phyloP scores from a whole-genome alignment of 2,888 invertebrate genomes.

The Sarcophaga subvicina region DNA sequence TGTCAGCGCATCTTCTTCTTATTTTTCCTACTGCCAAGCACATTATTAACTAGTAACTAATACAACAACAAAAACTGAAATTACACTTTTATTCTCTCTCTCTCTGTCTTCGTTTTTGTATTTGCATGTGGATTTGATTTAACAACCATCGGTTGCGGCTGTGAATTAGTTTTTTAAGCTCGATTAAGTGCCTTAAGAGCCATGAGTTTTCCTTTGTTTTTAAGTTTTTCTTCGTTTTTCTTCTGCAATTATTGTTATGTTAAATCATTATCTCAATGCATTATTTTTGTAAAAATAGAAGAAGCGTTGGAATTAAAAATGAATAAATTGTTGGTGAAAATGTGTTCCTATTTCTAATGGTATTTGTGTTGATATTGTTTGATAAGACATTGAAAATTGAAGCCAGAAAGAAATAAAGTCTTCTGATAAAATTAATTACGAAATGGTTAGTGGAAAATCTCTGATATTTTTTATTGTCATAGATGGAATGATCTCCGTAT shows the following conservation, averaged over 20 bases:
- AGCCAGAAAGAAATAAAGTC: too few species aligned
- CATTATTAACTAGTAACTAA: slow-evolving; percentile 7
- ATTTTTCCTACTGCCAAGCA: background rate
- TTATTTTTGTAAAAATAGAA: too few species aligned
- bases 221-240: slow-evolving; percentile 4
- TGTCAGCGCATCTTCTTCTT: background rate
- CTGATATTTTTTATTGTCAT: too few species aligned
- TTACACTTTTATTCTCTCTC: slow-evolving; percentile 13
- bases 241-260: background rate
- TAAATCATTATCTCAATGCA: background rate
- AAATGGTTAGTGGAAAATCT: too few species aligned
- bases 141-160: slow-evolving; percentile 58
- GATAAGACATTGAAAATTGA: too few species aligned
- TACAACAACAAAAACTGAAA: background rate
- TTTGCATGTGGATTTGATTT: slow-evolving; percentile 45
- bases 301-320: too few species aligned
- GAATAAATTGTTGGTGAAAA: too few species aligned
- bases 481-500: too few species aligned
- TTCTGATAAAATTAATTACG: too few species aligned
- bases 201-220: slow-evolving; percentile 9
- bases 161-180: slow-evolving; percentile 70
- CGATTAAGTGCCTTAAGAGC: slow-evolving; percentile 71
- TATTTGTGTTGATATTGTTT: too few species aligned
- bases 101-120: background rate
- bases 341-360: too few species aligned